Evolutionary conservation across 1,140 invertebrate genomes (phyloP).

Genomic region (Conus ventricosus): DNA sequence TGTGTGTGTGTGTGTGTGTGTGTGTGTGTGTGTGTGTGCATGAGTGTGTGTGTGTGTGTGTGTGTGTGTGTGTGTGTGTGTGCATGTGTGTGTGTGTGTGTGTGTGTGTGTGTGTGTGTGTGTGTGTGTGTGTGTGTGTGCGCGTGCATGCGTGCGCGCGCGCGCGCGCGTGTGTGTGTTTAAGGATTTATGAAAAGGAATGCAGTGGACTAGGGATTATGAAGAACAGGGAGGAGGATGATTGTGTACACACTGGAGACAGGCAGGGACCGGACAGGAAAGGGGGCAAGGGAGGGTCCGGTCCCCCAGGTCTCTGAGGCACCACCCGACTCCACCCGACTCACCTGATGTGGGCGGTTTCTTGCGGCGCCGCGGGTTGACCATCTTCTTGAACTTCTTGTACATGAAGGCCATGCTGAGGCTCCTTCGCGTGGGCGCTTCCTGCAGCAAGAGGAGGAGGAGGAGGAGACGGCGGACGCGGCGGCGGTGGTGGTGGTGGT

Average conservation of each 20-base stretch:
- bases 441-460: too few relatives aligned
- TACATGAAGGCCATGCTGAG: slow-evolving; percentile 55
- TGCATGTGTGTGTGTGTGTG: too few relatives aligned
- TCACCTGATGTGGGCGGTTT: slow-evolving; percentile 45
- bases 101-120: too few relatives aligned
- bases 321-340: neutral
- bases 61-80: slow-evolving; percentile 2
- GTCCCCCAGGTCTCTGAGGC: too few relatives aligned
- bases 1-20: neutral
- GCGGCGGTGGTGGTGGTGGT: slow-evolving; percentile 34
- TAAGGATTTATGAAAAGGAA: too few relatives aligned
- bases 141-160: too few relatives aligned
- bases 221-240: neutral
- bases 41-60: too few relatives aligned
- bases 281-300: neutral
- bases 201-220: neutral
- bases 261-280: neutral
- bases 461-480: neutral
- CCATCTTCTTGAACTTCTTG: slow-evolving; percentile 64
- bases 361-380: slow-evolving; percentile 50
- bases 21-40: neutral
- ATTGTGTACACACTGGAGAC: neutral
- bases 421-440: neutral
- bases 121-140: too few relatives aligned
- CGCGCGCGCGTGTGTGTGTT: too few relatives aligned